These are phyloP conservation scores for Geothlypis trichas DNA, from an alignment of 2,113 vertebrate species.

Conservation along the genomic window DNA sequence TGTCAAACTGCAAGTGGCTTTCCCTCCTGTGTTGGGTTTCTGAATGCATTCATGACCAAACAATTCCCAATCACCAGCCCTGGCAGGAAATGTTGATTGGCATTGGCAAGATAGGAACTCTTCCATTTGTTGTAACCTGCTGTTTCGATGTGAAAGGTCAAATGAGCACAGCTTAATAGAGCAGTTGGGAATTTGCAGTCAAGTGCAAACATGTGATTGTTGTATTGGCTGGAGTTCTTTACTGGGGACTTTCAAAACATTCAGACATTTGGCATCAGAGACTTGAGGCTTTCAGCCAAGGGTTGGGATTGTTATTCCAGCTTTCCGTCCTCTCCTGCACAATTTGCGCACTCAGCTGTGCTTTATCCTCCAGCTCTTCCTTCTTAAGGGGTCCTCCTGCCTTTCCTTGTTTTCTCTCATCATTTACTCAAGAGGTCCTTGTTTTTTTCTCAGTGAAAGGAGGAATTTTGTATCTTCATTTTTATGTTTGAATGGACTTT, in stretches of 20 bases:
- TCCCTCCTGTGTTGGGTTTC: not conserved
- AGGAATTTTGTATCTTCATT: not conserved
- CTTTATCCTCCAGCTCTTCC: not conserved
- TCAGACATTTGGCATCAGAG: not conserved
- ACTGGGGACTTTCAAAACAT: not conserved
- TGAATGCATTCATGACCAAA: not conserved
- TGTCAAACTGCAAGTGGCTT: not conserved
- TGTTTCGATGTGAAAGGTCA: not conserved
- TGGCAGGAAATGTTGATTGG: rapidly evolving
- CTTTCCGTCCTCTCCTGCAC: rapidly evolving
- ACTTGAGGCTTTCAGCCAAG: not conserved
- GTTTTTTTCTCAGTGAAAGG: not conserved
- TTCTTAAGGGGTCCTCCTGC: not conserved
- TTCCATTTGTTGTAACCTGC: not conserved
- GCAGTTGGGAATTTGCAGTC: not conserved
- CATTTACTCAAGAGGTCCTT: not conserved
- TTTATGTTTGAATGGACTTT: not conserved
- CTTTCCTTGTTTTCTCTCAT: not conserved
- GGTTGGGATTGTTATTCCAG: not conserved
- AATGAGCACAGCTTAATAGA: not conserved
- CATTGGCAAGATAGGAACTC: not conserved
- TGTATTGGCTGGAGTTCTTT: not conserved
- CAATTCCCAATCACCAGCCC: not conserved
- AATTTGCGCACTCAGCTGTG: not conserved
- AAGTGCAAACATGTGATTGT: not conserved